A percentile compares a stretch with the other conserved stretches of the same genome.
phyloP scores from a whole-genome alignment of 2,797 vertebrate genomes.

The Myotis vivesi region DNA sequence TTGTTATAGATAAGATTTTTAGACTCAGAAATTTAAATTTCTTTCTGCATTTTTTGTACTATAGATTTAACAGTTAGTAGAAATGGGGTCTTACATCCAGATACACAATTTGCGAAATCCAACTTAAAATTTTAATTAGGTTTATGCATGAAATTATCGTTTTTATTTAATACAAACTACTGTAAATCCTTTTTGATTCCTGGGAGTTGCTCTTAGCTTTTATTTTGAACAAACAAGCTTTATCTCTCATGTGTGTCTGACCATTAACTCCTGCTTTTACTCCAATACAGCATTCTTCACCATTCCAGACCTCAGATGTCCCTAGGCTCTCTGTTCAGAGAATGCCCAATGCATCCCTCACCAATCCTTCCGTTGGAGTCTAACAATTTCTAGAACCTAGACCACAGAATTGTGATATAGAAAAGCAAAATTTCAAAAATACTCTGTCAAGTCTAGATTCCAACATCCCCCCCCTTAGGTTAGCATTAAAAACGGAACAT shows the following conservation, averaged over 20 bases:
- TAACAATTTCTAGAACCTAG: neutral
- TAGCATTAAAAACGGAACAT: neutral
- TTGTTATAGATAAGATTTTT: no score
- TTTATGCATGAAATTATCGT: neutral
- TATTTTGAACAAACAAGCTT: neutral
- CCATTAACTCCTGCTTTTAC: neutral
- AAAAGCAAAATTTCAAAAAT: neutral
- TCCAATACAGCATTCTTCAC: neutral
- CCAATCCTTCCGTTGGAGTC: neutral
- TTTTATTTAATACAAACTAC: neutral
- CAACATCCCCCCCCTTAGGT: neutral
- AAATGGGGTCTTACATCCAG: no score
- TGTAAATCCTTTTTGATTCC: neutral
- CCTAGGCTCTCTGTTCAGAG: neutral
- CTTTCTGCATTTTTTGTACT: no score
- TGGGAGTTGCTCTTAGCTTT: neutral
- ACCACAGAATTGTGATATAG: neutral
- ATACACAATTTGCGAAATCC: neutral
- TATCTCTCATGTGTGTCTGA: neutral
- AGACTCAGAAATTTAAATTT: no score
- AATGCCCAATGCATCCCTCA: neutral
- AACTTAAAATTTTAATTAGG: neutral
- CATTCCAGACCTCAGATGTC: neutral
- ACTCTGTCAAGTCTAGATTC: neutral
- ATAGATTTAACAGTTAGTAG: no score